A percentile compares a stretch with the other conserved stretches of the same genome.
Evolutionary conservation across 2,113 vertebrate species (phyloP).

Genomic region (Notiomystis cincta): DNA sequence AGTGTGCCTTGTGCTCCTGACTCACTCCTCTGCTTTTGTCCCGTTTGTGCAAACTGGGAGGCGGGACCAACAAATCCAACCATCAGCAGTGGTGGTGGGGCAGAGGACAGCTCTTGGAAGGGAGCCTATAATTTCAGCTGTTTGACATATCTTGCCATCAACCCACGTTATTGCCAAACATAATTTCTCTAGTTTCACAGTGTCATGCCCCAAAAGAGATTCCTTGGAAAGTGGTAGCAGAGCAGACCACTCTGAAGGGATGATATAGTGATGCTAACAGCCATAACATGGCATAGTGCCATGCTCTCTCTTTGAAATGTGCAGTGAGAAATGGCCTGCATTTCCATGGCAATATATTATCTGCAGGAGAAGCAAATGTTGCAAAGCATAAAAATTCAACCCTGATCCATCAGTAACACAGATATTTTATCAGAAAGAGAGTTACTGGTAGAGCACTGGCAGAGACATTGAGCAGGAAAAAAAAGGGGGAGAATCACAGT

Average conservation of each 20-base stretch:
- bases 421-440: slow-evolving; percentile 1
- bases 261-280: slow-evolving; percentile 45
- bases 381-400: slow-evolving; percentile 4
- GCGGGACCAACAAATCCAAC: background rate
- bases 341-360: slow-evolving; percentile 34
- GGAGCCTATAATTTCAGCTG: background rate
- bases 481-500: background rate
- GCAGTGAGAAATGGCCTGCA: background rate
- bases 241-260: slow-evolving; percentile 24
- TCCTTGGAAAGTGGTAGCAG: slow-evolving; percentile 44
- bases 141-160: slow-evolving; percentile 44
- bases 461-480: background rate
- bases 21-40: background rate
- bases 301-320: slow-evolving; percentile 28
- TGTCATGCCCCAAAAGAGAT: slow-evolving; percentile 23
- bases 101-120: background rate
- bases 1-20: background rate
- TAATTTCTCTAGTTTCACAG: slow-evolving; percentile 28
- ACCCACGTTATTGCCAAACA: slow-evolving; percentile 2
- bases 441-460: background rate
- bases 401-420: background rate
- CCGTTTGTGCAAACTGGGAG: background rate
- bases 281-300: slow-evolving; percentile 52
- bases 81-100: background rate
- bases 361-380: slow-evolving; percentile 1